Evolutionary conservation across 1,140 invertebrate species (phyloP), one percentile per base, ranked within the genome.

Genomic region (Varroa destructor): DNA sequence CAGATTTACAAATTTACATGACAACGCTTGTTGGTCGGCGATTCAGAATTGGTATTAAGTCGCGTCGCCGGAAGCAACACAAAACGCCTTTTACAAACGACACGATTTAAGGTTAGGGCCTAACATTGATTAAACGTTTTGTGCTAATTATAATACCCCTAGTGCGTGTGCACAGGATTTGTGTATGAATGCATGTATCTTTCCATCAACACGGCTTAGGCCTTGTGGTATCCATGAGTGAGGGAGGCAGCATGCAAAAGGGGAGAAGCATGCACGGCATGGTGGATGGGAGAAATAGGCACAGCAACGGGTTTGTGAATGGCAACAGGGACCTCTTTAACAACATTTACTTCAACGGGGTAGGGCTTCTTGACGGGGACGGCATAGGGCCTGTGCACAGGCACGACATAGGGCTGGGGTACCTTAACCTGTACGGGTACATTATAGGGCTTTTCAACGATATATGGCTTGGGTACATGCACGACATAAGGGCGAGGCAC

Each of bases 261-360:
- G 46, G 46, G 46, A 51, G 46, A 51, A 8, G 46, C 46, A 8
- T 51, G 46, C 46, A 51, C 46, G 46, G 46, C 46, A 8, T 51
- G 46, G 61, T 67, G 61, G 61, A 36, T 12, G 12, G 25, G 57
- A 6, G 57, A 3, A 12, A 67, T 37, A 37, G 61, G 61, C 40
- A 67, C 61, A 40, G 61, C 61, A 37, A 67, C 61, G 61, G 61
- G 61, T 37, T 67, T 67, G 61, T 67, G 61, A 37, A 67, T 67
- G 61, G 61, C 61, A 46, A 67, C 61, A 67, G 61, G 61, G 8
- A 67, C 61, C 61, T 67, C 61, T 37, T 40, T 67, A 40, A 67
- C 61, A 46, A 67, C 61, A 1, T 12, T 12, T 5, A 67, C 61
- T 4, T 67, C 61, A 46, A 67, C 61, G 61, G 61, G 61, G 61